Evolutionary conservation across 1,140 invertebrate species (phyloP).

Genomic region (Drosophila lowei): DNA sequence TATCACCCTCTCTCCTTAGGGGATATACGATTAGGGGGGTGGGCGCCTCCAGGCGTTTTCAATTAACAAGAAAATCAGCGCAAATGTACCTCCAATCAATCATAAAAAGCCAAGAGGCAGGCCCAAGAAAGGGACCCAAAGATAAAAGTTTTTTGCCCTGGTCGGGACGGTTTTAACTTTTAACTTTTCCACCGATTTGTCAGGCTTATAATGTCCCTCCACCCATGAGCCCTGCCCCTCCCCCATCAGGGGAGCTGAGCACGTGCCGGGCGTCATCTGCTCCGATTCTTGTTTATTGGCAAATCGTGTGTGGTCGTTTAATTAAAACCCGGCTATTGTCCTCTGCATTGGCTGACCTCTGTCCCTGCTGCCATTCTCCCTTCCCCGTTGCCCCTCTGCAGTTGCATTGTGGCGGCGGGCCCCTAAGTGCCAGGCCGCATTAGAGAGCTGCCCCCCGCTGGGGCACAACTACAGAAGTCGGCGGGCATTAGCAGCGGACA

Average conservation of each 20-base stretch:
- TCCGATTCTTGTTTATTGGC: conserved; percentile 44
- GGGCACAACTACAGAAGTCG: conserved; percentile 37
- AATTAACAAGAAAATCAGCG: conserved; percentile 57
- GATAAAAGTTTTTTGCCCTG: conserved; percentile 8
- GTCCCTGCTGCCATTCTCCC: neutral
- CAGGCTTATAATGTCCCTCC: conserved; percentile 44
- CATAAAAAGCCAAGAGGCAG: conserved; percentile 29
- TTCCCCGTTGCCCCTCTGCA: conserved; percentile 14
- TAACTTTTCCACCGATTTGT: conserved; percentile 32
- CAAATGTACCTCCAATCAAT: conserved; percentile 60
- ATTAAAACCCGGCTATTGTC: conserved; percentile 63
- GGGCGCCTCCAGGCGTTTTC: conserved; percentile 41
- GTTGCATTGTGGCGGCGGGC: conserved; percentile 27
- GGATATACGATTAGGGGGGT: neutral
- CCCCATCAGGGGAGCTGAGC: conserved; percentile 2
- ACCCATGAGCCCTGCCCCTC: neutral
- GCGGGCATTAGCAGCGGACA: conserved; percentile 36
- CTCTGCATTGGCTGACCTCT: conserved; percentile 28
- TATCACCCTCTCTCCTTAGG: conserved; percentile 44
- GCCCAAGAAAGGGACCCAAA: conserved; percentile 7
- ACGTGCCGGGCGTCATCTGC: conserved; percentile 41
- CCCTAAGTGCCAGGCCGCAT: conserved; percentile 49
- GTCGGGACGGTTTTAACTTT: conserved; percentile 26
- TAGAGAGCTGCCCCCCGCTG: conserved; percentile 22
- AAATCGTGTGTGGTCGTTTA: conserved; percentile 53